Evolutionary conservation across 2,113 vertebrate species (phyloP).

Genomic region (Pteruthius melanotis): DNA sequence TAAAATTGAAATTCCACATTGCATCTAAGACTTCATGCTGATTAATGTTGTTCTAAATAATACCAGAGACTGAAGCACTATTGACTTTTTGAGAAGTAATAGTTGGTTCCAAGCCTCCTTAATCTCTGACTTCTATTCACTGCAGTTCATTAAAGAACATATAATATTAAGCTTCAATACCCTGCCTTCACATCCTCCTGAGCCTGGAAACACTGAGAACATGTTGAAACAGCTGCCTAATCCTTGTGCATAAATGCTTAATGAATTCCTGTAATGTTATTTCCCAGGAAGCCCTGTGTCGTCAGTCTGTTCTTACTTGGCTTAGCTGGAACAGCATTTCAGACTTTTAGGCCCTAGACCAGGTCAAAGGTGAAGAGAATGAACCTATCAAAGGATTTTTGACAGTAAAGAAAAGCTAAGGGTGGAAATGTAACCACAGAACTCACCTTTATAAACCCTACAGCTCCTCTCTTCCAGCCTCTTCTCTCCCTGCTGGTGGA

Average conservation of each 20-base stretch:
- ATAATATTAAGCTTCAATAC: background rate
- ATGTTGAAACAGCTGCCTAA: background rate
- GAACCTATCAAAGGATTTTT: background rate
- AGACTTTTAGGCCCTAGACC: background rate
- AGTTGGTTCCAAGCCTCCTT: conserved; percentile 6
- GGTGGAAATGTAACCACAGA: background rate
- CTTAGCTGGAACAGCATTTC: background rate
- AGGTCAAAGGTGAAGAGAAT: background rate
- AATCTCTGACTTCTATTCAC: conserved; percentile 24
- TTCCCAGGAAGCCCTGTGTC: background rate
- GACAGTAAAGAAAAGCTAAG: background rate
- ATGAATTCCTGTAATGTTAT: background rate
- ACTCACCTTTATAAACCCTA: background rate
- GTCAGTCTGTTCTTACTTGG: background rate
- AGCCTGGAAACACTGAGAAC: background rate
- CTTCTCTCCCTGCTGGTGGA: background rate
- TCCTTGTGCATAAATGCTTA: background rate
- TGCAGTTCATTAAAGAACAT: conserved; percentile 35
- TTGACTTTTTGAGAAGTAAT: background rate
- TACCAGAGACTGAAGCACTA: background rate
- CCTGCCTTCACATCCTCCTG: background rate
- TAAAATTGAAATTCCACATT: conserved; percentile 25
- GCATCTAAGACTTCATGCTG: conserved; percentile 24
- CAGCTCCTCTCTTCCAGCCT: background rate
- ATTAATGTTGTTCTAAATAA: conserved; percentile 33